Percentiles rank a stretch among this genome's conserved stretches.
Evolutionary conservation across 2,888 invertebrate species (phyloP).

Genomic region (Hemistola chrysoprasaria): DNA sequence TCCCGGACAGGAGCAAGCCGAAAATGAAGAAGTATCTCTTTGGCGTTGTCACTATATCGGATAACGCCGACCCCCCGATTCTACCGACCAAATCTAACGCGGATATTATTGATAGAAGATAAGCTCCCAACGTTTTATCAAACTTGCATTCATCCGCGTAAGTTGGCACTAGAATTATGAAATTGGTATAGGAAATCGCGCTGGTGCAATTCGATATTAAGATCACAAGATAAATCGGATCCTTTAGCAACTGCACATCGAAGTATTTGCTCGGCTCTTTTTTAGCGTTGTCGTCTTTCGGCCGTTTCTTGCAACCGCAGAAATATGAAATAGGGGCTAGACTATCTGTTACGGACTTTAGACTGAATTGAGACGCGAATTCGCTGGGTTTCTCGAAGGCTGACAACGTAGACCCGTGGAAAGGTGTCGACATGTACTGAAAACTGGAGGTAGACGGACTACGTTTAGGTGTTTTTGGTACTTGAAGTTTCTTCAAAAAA

Average conservation of each 20-base stretch:
- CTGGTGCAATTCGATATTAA: slow-evolving; percentile 92
- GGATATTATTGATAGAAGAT: slow-evolving; percentile 90
- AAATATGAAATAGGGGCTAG: slow-evolving; percentile 71
- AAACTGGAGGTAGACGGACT: slow-evolving; percentile 92
- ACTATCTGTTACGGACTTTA: slow-evolving; percentile 85
- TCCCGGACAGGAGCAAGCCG: slow-evolving; percentile 89
- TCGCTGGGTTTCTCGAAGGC: slow-evolving; percentile 89
- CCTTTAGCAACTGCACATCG: slow-evolving; percentile 87
- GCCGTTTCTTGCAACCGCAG: slow-evolving; percentile 59
- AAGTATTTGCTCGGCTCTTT: slow-evolving; percentile 85
- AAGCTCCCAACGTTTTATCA: slow-evolving; percentile 86
- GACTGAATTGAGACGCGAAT: slow-evolving; percentile 89
- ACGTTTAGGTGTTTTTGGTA: slow-evolving; percentile 81
- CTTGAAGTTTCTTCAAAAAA: slow-evolving; percentile 61
- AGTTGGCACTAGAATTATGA: slow-evolving; percentile 90
- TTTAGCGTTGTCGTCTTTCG: slow-evolving; percentile 55
- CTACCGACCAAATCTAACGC: slow-evolving; percentile 90
- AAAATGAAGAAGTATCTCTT: slow-evolving; percentile 92
- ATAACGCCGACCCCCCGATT: slow-evolving; percentile 92
- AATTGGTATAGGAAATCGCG: slow-evolving; percentile 93
- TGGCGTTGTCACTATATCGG: slow-evolving; percentile 88
- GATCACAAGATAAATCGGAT: slow-evolving; percentile 91
- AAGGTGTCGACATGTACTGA: slow-evolving; percentile 92
- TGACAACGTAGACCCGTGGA: slow-evolving; percentile 91
- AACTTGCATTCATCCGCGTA: slow-evolving; percentile 88